Percentiles rank a stretch among this genome's conserved stretches.
These are phyloP conservation scores for Scaptomyza graminum DNA, from an alignment of 1,140 invertebrate genomes.

Conservation along the genomic window DNA sequence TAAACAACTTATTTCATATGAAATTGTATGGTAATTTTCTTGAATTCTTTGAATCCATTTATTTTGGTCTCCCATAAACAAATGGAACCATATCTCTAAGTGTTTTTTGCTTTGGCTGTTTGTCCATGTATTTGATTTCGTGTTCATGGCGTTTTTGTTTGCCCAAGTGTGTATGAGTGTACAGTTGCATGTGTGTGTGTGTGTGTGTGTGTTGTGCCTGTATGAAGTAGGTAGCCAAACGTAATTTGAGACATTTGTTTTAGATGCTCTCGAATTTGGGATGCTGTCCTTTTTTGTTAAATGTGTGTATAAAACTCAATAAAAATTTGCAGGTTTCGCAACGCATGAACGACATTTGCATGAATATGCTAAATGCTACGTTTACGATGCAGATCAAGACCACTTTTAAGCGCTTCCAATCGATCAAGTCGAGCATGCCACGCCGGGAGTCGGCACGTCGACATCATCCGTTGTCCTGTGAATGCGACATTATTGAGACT, in stretches of 20 bases:
- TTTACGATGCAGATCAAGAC: slow-evolving; percentile 92
- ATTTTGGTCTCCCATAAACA: background rate
- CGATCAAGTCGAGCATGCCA: slow-evolving; percentile 95
- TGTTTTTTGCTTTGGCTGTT: slow-evolving; percentile 14
- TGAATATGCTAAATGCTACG: slow-evolving; percentile 90
- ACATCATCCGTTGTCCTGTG: slow-evolving; percentile 92
- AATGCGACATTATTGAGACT: slow-evolving; percentile 95
- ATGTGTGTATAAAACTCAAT: slow-evolving; percentile 9
- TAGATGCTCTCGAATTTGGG: slow-evolving; percentile 27
- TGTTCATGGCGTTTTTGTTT: slow-evolving; percentile 11
- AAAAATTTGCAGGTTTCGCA: slow-evolving; percentile 87
- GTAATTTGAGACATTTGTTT: slow-evolving; percentile 70
- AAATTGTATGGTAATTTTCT: too few relatives aligned
- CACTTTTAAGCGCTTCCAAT: slow-evolving; percentile 91
- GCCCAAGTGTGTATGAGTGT: slow-evolving; percentile 1
- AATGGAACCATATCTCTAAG: background rate
- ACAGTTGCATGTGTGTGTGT: slow-evolving; percentile 26
- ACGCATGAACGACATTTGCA: slow-evolving; percentile 91
- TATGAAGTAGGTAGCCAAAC: slow-evolving; percentile 59
- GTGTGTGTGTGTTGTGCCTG: slow-evolving; percentile 31
- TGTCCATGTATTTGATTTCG: slow-evolving; percentile 40
- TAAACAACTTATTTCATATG: too few relatives aligned
- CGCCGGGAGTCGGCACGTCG: slow-evolving; percentile 92
- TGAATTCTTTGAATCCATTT: too few relatives aligned
- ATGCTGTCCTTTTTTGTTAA: slow-evolving; percentile 33